Evolutionary conservation across 2,888 invertebrate genomes (phyloP), one percentile per base, ranked within the genome.

Genomic region (Polydrusus cervinus): DNA sequence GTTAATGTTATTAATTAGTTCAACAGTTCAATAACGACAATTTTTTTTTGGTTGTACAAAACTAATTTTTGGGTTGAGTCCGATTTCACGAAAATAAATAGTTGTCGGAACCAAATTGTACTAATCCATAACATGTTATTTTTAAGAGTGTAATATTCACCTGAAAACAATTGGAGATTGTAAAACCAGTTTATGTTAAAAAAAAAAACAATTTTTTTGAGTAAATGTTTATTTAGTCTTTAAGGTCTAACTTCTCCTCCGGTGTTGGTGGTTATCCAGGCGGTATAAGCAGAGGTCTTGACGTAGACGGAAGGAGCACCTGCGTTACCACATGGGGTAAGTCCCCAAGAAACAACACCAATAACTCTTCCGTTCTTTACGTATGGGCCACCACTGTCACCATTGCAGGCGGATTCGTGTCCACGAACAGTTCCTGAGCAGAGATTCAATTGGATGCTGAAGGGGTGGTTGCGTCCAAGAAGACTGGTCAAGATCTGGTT

Each of bases 301-400:
- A 89, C 89, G 78, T 88, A 90, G 1, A 90, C 89, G 0, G 90
- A 89, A 0, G 90, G 90, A 1, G 89, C 89, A 3, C 89, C 89
- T 11, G 20, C 40, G 55, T 86, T 83, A 1, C 90, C 90, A 80
- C 90, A 90, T 0, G 90, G 90, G 0, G 85, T 84, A 2, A 88
- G 82, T 0, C 90, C 90, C 90, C 90, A 91, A 0, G 90, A 91
- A 0, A 90, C 89, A 0, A 90, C 83, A 25, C 91, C 91, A 11
- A 90, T 79, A 45, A 89, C 79, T 3, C 66, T 70, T 8, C 61
- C 65, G n/a, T 76, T 61, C 20, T 85, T 78, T 85, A 79, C 85
- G 20, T 89, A 85, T 9, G 90, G 79, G 13, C 90, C 90, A 2
- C 90, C 90, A 3, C 90, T 90, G 78, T 91, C 90, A n/a, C 90